Base-by-base conservation (phyloP, 2,797 vertebrate species). In the Enteromius mattozi region DNA sequence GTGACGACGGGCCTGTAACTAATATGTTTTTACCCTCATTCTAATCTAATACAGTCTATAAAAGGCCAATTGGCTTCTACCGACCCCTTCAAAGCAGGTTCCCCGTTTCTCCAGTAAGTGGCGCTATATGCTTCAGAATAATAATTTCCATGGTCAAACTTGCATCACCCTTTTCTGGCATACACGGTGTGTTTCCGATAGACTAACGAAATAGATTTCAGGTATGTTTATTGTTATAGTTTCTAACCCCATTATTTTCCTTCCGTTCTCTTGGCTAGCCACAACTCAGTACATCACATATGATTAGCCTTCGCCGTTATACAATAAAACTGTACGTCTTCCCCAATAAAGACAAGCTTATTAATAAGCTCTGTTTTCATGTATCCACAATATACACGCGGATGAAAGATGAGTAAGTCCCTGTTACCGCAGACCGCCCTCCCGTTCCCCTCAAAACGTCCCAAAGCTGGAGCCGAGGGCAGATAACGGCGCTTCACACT, bases 81-180 rank as follows among this genome's bases (percentile, higher is more conserved):
- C n/a, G 27, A 17, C 21, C 3, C 2, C 8, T 8, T 27, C 37
- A 13, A 40, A 24, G 19, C 27, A 66, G 33, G 5, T 76, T 81
- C 47, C 7, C 13, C 3, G 7, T 83, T 35, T 14, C 79, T 81
- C 91, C 94, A 87, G 87, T 87, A 93, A 94, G 89, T 92, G 93
- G 86, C 92, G 51, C 63, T 3, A 69, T 6, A 65, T 19, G n/a
- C 90, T 59, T 72, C 2, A 0, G 0, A 81, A 80, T 77, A 33
- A 40, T 6, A 3, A 47, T 65, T 3, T 40, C n/a, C 10, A 49
- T 27, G 3, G 14, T 1, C 51, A 42, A 61, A 59, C 61, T 79
- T 59, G 14, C 24, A 27, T 69, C 63, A 24, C 49, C 17, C 8
- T 21, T 49, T 63, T 61, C 68, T 71, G 37, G 27, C 13, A 78